Conservation (phyloP, 1,140 invertebrate species). For the Bathynomus jamesi region DNA sequence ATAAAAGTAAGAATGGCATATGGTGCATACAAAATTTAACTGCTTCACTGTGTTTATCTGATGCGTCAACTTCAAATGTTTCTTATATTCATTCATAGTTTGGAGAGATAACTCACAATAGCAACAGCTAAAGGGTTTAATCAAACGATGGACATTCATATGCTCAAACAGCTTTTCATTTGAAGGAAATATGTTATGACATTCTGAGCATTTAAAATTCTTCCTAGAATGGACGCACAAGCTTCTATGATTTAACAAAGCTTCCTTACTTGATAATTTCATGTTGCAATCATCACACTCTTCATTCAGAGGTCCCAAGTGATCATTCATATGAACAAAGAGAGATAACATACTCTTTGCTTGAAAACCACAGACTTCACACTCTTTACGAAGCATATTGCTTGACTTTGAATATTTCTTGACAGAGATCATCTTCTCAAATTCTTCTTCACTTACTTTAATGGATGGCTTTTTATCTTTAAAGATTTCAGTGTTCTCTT, state of each 20-base stretch:
- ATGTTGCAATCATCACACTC: conserved; percentile 26
- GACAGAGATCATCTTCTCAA: conserved; percentile 29
- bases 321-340: conserved; percentile 29
- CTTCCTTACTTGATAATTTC: conserved; percentile 26
- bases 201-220: conserved; percentile 21
- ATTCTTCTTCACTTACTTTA: conserved; percentile 3
- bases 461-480: neutral
- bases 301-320: conserved; percentile 27
- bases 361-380: conserved; percentile 26
- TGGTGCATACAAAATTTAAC: conserved; percentile 24
- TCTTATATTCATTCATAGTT: conserved; percentile 33
- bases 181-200: conserved; percentile 25
- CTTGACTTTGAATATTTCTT: neutral
- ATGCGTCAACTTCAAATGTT: conserved; percentile 31
- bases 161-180: conserved; percentile 35
- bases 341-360: conserved; percentile 27
- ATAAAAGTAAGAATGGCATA: conserved; percentile 31
- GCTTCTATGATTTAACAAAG: conserved; percentile 19
- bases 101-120: conserved; percentile 21
- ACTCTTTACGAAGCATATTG: neutral
- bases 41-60: conserved; percentile 28
- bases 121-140: conserved; percentile 28
- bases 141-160: conserved; percentile 31
- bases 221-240: conserved; percentile 24
- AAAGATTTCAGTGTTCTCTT: neutral